These are phyloP conservation scores for Gadus macrocephalus DNA, from an alignment of 2,113 vertebrate genomes.

Conservation along the genomic window DNA sequence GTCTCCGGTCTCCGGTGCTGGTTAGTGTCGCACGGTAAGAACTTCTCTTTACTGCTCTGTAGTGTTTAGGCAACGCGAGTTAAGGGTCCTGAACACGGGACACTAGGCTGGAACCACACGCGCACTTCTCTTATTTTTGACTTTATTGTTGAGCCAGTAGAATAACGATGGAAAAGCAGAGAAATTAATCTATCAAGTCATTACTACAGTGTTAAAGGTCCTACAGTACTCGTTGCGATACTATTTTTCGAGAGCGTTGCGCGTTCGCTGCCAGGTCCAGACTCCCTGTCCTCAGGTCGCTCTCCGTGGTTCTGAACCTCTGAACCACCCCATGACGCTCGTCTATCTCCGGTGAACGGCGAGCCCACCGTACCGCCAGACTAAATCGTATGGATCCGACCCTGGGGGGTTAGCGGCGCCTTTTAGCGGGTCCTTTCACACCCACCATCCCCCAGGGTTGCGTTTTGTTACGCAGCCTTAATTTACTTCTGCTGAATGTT, in stretches of 20 bases:
- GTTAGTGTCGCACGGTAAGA: constrained; percentile 55
- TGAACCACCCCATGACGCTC: background rate
- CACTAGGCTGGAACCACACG: no score
- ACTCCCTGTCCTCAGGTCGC: constrained; percentile 23
- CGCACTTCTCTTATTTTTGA: no score
- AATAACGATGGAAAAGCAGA: background rate
- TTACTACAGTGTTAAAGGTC: no score
- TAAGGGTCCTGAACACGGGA: no score
- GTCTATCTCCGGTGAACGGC: background rate
- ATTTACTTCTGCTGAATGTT: no score
- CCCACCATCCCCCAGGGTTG: no score
- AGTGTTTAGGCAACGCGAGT: no score
- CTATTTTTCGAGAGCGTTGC: background rate
- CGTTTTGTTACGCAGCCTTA: no score
- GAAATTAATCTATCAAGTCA: no score
- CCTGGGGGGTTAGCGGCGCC: no score
- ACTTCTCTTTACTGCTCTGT: background rate
- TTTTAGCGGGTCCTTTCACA: no score
- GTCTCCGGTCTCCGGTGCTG: constrained; percentile 48
- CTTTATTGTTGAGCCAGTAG: background rate
- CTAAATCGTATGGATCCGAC: no score
- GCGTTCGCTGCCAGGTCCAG: background rate
- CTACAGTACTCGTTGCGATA: background rate
- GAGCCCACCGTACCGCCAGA: background rate
- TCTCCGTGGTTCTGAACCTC: constrained; percentile 62